Conservation (phyloP, 2,888 invertebrate species). For the Chydorus sphaericus region DNA sequence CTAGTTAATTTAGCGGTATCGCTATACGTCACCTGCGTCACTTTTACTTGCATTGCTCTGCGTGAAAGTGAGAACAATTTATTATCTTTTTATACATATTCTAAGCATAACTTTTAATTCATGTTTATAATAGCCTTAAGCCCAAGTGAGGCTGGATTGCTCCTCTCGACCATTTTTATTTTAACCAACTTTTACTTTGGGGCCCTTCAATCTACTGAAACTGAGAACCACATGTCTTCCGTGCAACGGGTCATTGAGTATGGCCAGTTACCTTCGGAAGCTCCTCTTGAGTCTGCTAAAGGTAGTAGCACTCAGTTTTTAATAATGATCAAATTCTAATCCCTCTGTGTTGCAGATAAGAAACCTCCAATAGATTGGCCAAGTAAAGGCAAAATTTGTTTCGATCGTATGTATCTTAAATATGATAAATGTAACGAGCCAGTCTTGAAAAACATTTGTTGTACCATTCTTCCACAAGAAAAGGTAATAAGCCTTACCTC, state of each 20-base stretch:
- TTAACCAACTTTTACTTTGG: constrained; percentile 54
- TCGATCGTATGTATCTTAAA: constrained; percentile 25
- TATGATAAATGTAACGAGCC: constrained; percentile 31
- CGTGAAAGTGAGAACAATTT: constrained; percentile 30
- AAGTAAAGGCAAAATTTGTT: constrained; percentile 23
- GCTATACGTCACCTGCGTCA: constrained; percentile 73
- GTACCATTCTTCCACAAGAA: constrained; percentile 30
- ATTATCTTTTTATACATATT: too few species aligned
- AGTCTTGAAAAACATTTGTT: constrained; percentile 31
- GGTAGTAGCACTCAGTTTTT: constrained; percentile 22
- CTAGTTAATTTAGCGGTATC: constrained; percentile 77
- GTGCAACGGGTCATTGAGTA: constrained; percentile 77
- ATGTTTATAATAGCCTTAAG: constrained; percentile 17
- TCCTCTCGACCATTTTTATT: constrained; percentile 24
- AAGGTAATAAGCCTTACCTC: constrained; percentile 30
- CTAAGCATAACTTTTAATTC: too few species aligned
- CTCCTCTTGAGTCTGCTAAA: constrained; percentile 42
- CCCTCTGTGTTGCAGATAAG: constrained; percentile 29
- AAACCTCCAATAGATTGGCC: constrained; percentile 32
- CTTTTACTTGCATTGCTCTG: constrained; percentile 65
- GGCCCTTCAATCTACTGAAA: constrained; percentile 79
- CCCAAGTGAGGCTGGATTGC: constrained; percentile 25
- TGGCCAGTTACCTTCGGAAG: constrained; percentile 54
- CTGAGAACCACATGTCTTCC: constrained; percentile 75
- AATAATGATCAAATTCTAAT: too few species aligned